Evolutionary conservation across 2,888 invertebrate species (phyloP).

Genomic region (Drosophila mercatorum): DNA sequence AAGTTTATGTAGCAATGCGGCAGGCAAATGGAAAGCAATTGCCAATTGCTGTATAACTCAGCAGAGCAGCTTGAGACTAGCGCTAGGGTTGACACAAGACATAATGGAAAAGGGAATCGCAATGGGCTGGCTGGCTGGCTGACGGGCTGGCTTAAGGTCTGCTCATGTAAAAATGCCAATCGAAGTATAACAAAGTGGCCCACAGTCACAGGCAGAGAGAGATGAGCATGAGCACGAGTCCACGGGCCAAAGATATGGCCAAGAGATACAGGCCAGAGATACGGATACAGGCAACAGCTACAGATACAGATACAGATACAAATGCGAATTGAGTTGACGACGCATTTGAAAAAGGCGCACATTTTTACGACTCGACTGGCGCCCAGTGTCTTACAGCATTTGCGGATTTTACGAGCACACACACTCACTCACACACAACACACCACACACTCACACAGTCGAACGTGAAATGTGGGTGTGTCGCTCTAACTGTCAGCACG

Average conservation of each 20-base stretch:
- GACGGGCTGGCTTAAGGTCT: neutral
- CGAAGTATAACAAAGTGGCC: slow-evolving; percentile 45
- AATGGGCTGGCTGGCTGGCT: neutral
- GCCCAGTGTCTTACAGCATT: slow-evolving; percentile 64
- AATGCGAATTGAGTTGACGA: slow-evolving; percentile 37
- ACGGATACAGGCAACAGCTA: slow-evolving; percentile 19
- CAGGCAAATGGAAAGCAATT: slow-evolving; percentile 66
- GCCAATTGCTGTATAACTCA: slow-evolving; percentile 60
- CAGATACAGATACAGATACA: slow-evolving; percentile 28
- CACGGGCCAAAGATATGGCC: slow-evolving; percentile 17
- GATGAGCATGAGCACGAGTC: slow-evolving; percentile 7
- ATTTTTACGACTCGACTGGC: slow-evolving; percentile 68
- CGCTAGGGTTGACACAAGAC: slow-evolving; percentile 9
- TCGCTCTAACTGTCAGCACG: slow-evolving; percentile 41
- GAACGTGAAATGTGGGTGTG: slow-evolving; percentile 32
- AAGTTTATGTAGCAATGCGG: slow-evolving; percentile 55
- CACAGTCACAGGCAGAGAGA: slow-evolving; percentile 23
- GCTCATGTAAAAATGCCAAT: slow-evolving; percentile 44
- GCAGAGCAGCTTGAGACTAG: slow-evolving; percentile 32
- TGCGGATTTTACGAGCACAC: slow-evolving; percentile 59
- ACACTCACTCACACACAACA: slow-evolving; percentile 7
- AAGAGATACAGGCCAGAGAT: slow-evolving; percentile 25
- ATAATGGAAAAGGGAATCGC: slow-evolving; percentile 3
- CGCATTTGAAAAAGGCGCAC: slow-evolving; percentile 40
- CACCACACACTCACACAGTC: slow-evolving; percentile 10